Evolutionary conservation across 2,797 vertebrate species (phyloP).

Genomic region (Silurus lanzhouensis): DNA sequence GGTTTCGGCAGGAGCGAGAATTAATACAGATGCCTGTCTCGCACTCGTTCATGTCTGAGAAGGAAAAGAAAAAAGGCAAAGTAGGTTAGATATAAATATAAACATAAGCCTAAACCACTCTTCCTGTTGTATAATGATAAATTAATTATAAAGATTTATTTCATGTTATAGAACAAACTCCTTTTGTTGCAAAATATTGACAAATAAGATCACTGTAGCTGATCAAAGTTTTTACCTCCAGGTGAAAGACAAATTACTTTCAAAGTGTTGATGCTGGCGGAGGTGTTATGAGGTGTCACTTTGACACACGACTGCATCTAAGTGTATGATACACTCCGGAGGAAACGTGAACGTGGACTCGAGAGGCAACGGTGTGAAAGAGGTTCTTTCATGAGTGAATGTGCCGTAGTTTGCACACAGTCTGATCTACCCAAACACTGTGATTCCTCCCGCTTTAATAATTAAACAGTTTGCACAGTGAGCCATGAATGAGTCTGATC

Average conservation of each 20-base stretch:
- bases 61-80: slow-evolving; percentile 20
- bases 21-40: slow-evolving; percentile 74
- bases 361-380: slow-evolving; percentile 31
- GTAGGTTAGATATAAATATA: not conserved
- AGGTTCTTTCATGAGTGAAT: slow-evolving; percentile 29
- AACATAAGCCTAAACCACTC: not conserved
- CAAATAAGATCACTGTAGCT: not conserved
- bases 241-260: slow-evolving; percentile 38
- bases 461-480: slow-evolving; percentile 42
- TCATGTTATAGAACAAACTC: not conserved
- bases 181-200: not conserved
- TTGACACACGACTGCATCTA: slow-evolving; percentile 51
- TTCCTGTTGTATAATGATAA: not conserved
- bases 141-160: not conserved
- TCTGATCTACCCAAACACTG: slow-evolving; percentile 31
- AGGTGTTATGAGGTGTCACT: slow-evolving; percentile 47
- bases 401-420: not conserved
- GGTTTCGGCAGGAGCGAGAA: slow-evolving; percentile 76
- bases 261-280: slow-evolving; percentile 38
- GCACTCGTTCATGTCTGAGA: slow-evolving; percentile 79
- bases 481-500: slow-evolving; percentile 36
- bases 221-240: slow-evolving; percentile 6
- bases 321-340: slow-evolving; percentile 34
- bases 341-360: slow-evolving; percentile 8
- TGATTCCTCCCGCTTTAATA: slow-evolving; percentile 36